phyloP scores from a whole-genome alignment of 2,888 invertebrate genomes.

The Buathra laborator region DNA sequence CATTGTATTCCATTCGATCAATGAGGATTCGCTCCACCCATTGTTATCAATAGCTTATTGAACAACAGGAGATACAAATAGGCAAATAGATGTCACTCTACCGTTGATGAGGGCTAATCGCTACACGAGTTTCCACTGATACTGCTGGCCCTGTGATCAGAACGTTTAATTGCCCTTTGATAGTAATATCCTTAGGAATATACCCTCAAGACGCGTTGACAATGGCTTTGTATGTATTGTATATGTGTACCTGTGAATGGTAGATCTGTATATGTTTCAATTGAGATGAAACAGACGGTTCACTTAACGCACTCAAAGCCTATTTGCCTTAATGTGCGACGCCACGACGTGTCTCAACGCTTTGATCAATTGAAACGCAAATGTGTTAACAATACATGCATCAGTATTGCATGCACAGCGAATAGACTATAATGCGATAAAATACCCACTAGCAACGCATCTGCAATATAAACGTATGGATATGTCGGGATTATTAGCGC shows the following conservation, averaged over 20 bases:
- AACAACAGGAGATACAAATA: not conserved
- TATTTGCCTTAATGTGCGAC: not conserved
- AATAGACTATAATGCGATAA: too few species aligned
- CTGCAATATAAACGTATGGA: not conserved
- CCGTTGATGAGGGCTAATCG: not conserved
- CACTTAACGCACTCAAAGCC: constrained; percentile 3
- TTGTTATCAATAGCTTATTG: too few species aligned
- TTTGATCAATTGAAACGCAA: not conserved
- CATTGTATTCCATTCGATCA: too few species aligned
- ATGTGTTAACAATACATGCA: not conserved
- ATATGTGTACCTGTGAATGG: too few species aligned
- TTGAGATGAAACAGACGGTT: not conserved
- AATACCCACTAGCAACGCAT: too few species aligned
- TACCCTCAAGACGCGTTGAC: not conserved
- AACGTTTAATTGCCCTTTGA: not conserved
- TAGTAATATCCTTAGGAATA: not conserved
- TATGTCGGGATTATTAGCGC: constrained; percentile 43
- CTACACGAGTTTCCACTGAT: not conserved
- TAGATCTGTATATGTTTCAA: not conserved
- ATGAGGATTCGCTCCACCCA: too few species aligned
- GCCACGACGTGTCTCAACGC: not conserved
- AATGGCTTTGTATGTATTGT: not conserved
- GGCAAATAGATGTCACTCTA: not conserved
- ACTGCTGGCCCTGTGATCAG: not conserved
- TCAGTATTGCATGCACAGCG: not conserved